Evolutionary conservation across 1,140 invertebrate species (phyloP).

Genomic region (Apis mellifera): DNA sequence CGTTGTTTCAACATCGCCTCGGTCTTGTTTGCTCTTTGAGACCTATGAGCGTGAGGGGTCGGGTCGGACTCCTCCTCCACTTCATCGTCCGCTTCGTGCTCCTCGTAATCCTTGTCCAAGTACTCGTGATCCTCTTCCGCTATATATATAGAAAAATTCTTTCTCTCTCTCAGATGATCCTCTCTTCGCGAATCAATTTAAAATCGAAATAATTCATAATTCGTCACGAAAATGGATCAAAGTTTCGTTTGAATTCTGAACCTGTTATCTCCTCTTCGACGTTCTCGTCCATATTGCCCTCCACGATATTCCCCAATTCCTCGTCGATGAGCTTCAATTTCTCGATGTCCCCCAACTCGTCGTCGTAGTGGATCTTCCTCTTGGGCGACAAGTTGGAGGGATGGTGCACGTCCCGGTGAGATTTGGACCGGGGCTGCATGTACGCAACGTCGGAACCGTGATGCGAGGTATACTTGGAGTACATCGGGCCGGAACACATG

Average conservation of each 20-base stretch:
- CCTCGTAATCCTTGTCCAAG: constrained; percentile 64
- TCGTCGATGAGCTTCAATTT: constrained; percentile 54
- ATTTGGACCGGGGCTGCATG: constrained; percentile 34
- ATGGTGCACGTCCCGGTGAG: constrained; percentile 45
- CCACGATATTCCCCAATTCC: constrained; percentile 40
- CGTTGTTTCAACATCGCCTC: constrained; percentile 37
- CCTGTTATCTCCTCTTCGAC: constrained; percentile 59
- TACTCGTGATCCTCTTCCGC: constrained; percentile 56
- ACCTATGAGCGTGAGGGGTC: constrained; percentile 6
- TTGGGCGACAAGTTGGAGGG: constrained; percentile 30
- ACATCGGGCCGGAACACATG: constrained; percentile 28
- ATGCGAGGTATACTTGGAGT: constrained; percentile 38
- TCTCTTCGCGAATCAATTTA: background rate
- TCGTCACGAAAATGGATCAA: background rate
- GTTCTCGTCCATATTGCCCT: constrained; percentile 61
- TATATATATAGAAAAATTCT: background rate
- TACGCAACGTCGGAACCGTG: constrained; percentile 27
- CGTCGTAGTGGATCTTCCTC: constrained; percentile 52
- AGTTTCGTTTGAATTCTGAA: background rate
- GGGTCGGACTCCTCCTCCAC: constrained; percentile 64
- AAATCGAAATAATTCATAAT: too few relatives aligned
- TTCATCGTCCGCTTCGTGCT: constrained; percentile 66
- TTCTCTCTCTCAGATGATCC: background rate
- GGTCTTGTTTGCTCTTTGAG: constrained; percentile 32
- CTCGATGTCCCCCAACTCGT: constrained; percentile 45